Conservation (phyloP, 2,797 vertebrate genomes). For the Mormyrus proboscirostris region DNA sequence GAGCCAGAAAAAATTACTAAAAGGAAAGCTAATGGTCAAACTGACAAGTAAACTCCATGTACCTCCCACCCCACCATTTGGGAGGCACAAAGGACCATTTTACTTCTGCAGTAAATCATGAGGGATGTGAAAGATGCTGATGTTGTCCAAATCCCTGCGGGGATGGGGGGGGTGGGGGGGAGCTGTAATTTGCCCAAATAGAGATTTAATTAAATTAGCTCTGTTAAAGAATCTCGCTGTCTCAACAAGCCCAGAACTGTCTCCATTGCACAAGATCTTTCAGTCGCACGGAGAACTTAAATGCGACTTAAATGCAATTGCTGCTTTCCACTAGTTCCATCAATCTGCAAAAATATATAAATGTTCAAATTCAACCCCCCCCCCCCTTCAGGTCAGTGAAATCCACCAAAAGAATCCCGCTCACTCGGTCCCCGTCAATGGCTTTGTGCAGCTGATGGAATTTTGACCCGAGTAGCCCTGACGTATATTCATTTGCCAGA, state of each 20-base stretch:
- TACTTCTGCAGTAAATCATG: not conserved
- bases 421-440: not conserved
- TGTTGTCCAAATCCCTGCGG: not conserved
- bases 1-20: not conserved
- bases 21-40: not conserved
- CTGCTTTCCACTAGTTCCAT: not conserved
- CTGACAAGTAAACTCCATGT: not conserved
- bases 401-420: not conserved
- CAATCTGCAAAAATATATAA: not conserved
- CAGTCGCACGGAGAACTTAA: not conserved
- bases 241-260: not conserved
- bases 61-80: not conserved
- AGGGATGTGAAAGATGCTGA: not conserved
- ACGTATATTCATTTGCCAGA: not conserved
- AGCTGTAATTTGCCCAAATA: not conserved
- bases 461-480: not conserved
- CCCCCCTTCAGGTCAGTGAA: not conserved
- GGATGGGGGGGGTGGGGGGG: not conserved
- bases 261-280: not conserved
- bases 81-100: not conserved
- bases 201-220: not conserved
- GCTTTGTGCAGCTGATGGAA: not conserved
- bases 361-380: not conserved
- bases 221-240: not conserved
- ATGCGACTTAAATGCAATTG: not conserved